phyloP scores from a whole-genome alignment of 1,140 invertebrate species.

The Magallana ariakensis region DNA sequence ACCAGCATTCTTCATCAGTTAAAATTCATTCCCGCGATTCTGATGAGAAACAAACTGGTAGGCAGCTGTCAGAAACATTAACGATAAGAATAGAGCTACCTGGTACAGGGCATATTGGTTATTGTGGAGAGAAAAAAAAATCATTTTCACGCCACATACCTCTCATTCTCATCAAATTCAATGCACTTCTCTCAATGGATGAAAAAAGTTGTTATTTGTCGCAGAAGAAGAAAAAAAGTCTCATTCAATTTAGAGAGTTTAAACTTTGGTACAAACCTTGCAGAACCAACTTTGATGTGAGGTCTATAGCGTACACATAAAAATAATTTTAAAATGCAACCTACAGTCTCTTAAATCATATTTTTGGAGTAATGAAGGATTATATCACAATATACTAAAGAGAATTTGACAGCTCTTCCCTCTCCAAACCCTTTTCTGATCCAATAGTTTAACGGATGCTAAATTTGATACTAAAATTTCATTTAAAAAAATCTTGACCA shows the following conservation, averaged over 20 bases:
- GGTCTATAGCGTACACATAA: neutral
- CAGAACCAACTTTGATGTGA: neutral
- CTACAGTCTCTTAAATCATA: too few relatives aligned
- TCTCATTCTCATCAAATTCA: neutral
- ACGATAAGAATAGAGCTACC: too few relatives aligned
- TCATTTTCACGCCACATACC: neutral
- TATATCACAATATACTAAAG: too few relatives aligned
- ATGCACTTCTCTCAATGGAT: neutral
- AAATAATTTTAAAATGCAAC: slow-evolving; percentile 13
- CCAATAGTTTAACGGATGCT: too few relatives aligned
- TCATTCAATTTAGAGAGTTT: neutral
- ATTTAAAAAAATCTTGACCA: too few relatives aligned
- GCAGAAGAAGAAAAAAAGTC: neutral
- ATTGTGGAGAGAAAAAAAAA: neutral
- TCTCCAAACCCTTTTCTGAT: too few relatives aligned
- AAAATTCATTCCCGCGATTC: neutral
- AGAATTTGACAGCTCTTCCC: too few relatives aligned
- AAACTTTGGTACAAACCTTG: neutral
- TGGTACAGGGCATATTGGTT: neutral
- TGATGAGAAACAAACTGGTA: neutral
- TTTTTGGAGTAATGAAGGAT: too few relatives aligned
- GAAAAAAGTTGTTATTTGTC: neutral
- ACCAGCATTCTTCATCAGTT: neutral
- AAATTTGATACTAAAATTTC: too few relatives aligned
- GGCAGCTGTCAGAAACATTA: neutral